These are phyloP conservation scores for Agonum fuliginosum DNA, from an alignment of 2,888 invertebrate genomes.

Conservation along the genomic window DNA sequence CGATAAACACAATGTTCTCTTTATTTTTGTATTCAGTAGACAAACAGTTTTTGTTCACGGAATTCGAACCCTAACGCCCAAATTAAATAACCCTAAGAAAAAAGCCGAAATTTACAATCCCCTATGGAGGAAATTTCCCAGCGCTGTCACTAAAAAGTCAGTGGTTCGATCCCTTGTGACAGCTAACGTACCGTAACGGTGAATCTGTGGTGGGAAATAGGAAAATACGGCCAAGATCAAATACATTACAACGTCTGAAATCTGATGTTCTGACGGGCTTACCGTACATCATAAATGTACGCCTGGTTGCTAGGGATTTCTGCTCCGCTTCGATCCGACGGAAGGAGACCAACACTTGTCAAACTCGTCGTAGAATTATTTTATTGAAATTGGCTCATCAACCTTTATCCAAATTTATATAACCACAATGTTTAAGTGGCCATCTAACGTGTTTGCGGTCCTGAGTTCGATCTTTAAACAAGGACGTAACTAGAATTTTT, in stretches of 20 bases:
- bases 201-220: background rate
- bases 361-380: too few relatives aligned
- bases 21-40: too few relatives aligned
- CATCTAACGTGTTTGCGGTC: too few relatives aligned
- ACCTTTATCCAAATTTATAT: too few relatives aligned
- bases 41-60: background rate
- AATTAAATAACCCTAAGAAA: background rate
- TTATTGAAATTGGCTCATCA: too few relatives aligned
- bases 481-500: too few relatives aligned
- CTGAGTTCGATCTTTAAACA: too few relatives aligned
- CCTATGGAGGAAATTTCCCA: background rate
- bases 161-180: constrained; percentile 2
- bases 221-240: background rate
- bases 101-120: too few relatives aligned
- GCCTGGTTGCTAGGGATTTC: background rate
- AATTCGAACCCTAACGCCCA: background rate
- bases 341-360: too few relatives aligned
- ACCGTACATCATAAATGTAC: background rate
- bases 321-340: too few relatives aligned
- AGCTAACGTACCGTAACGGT: background rate
- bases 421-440: too few relatives aligned
- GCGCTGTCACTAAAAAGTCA: background rate
- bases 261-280: background rate
- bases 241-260: background rate
- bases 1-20: too few relatives aligned